A percentile compares a stretch with the other conserved stretches of the same genome.
phyloP scores from a whole-genome alignment of 2,113 vertebrate species.

The Callithrix jacchus region DNA sequence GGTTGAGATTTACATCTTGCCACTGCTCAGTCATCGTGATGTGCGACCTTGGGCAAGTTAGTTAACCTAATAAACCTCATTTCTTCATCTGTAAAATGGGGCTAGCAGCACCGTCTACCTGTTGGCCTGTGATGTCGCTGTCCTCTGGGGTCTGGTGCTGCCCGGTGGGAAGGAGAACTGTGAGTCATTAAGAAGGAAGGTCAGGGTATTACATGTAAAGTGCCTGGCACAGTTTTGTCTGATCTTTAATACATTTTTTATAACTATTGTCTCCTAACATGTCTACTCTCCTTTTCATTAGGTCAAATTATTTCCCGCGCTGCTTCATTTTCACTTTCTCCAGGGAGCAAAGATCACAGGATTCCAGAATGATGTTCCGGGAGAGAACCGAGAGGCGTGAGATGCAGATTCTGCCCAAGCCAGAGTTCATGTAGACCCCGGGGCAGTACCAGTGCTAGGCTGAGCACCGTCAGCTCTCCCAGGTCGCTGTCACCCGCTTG shows the following conservation, averaged over 20 bases:
- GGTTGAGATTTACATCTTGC: not conserved
- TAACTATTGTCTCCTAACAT: not conserved
- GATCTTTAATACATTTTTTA: not conserved
- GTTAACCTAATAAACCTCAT: not conserved
- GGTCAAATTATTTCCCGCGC: not conserved
- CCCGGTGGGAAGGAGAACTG: not conserved
- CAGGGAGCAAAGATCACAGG: slow-evolving; percentile 80
- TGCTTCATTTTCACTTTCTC: slow-evolving; percentile 62
- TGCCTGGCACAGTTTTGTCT: not conserved
- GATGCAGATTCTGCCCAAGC: slow-evolving; percentile 83
- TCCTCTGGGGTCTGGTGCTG: not conserved
- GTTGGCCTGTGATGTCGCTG: not conserved
- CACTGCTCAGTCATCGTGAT: not conserved
- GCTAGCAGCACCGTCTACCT: not conserved
- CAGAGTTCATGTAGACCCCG: slow-evolving; percentile 77
- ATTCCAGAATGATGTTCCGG: slow-evolving; percentile 65
- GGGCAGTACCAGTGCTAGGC: not conserved
- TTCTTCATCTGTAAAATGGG: not conserved
- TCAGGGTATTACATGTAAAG: accelerated
- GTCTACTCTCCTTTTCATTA: not conserved
- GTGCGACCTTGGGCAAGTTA: not conserved
- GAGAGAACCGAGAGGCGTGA: slow-evolving; percentile 77
- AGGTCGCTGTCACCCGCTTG: not conserved
- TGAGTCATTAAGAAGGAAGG: not conserved
- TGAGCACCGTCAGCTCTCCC: not conserved